phyloP scores from a whole-genome alignment of 2,113 vertebrate genomes.

The Hiodon alosoides region DNA sequence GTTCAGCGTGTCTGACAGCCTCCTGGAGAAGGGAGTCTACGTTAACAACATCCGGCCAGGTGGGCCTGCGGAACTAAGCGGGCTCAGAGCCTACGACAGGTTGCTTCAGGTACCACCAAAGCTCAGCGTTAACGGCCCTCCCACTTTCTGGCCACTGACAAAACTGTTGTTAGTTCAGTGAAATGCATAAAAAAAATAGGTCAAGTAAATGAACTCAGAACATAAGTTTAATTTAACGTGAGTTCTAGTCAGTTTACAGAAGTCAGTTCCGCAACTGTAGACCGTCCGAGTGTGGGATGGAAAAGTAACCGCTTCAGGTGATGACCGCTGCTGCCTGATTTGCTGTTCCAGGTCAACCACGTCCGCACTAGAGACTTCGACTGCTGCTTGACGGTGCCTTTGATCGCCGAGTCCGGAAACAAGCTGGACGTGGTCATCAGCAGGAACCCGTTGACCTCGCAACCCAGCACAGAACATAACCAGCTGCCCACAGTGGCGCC shows the following conservation, averaged over 20 bases:
- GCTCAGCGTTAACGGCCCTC: background rate
- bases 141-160: too few relatives aligned
- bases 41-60: constrained; percentile 86
- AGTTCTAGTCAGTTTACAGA: too few relatives aligned
- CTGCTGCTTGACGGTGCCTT: constrained; percentile 93
- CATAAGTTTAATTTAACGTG: too few relatives aligned
- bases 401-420: constrained; percentile 94
- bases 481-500: constrained; percentile 45
- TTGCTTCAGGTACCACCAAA: constrained; percentile 80
- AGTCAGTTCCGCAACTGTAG: too few relatives aligned
- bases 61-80: constrained; percentile 81
- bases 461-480: constrained; percentile 52
- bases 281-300: too few relatives aligned
- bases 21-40: constrained; percentile 92
- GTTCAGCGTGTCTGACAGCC: constrained; percentile 94
- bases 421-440: constrained; percentile 94
- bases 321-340: background rate
- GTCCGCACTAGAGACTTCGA: constrained; percentile 96
- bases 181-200: too few relatives aligned
- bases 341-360: constrained; percentile 77
- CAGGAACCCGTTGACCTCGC: constrained; percentile 76
- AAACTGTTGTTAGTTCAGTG: too few relatives aligned
- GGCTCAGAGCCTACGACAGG: constrained; percentile 83
- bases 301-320: too few relatives aligned
- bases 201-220: too few relatives aligned